A percentile compares a stretch with the other conserved stretches of the same genome.
These are phyloP conservation scores for Potamarius usumacintae DNA, from an alignment of 2,113 vertebrate species.

Conservation along the genomic window DNA sequence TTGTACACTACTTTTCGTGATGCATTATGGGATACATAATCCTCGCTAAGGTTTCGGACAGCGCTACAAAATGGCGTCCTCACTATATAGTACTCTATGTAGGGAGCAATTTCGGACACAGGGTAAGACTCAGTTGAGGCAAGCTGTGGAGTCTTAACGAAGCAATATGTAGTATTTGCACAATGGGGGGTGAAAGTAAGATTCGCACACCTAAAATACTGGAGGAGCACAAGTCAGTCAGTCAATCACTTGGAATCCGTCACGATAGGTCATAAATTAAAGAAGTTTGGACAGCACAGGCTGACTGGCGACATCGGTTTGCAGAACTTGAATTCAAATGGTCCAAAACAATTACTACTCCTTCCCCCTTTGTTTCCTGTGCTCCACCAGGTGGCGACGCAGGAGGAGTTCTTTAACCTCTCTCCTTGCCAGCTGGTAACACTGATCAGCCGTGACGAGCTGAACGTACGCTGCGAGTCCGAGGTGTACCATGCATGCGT, in stretches of 20 bases:
- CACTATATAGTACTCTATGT: too few species aligned
- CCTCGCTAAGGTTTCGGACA: too few species aligned
- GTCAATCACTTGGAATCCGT: not conserved
- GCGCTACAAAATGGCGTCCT: too few species aligned
- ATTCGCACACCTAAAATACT: not conserved
- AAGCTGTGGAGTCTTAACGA: not conserved
- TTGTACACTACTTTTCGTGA: too few species aligned
- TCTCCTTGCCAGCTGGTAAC: constrained; percentile 91
- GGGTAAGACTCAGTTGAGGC: not conserved
- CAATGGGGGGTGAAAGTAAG: not conserved
- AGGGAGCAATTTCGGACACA: too few species aligned
- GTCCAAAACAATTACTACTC: not conserved
- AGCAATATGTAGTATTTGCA: not conserved
- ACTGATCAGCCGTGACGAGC: constrained; percentile 89
- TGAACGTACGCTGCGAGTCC: constrained; percentile 94
- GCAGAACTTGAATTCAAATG: not conserved
- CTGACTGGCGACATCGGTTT: not conserved
- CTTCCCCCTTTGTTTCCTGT: not conserved
- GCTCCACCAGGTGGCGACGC: constrained; percentile 81
- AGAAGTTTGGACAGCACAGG: not conserved
- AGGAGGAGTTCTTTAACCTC: constrained; percentile 93
- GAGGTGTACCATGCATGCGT: constrained; percentile 95
- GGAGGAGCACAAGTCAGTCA: not conserved
- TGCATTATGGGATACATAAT: too few species aligned
- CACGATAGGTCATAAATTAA: not conserved